A percentile compares a stretch with the other conserved stretches of the same genome.
These are phyloP conservation scores for Brachymystax lenok DNA, from an alignment of 2,797 vertebrate genomes.

Conservation along the genomic window DNA sequence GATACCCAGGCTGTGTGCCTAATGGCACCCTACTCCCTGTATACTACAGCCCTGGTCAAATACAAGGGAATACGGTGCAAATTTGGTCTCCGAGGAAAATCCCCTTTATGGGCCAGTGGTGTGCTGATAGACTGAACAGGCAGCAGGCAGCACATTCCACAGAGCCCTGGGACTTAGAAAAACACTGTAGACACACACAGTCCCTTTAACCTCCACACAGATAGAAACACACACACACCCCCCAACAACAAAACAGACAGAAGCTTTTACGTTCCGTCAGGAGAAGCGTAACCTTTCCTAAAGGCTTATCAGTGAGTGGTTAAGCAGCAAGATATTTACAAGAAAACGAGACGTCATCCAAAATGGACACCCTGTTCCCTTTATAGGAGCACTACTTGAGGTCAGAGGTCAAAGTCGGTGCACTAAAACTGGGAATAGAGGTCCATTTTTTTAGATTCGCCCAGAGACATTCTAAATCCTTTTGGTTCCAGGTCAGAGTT, in stretches of 20 bases:
- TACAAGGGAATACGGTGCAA: no score
- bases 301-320: conserved; percentile 64
- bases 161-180: not conserved
- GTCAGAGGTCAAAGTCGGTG: not conserved
- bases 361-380: no score
- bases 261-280: conserved; percentile 23
- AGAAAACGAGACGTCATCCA: conserved; percentile 10
- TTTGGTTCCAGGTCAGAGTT: conserved; percentile 53
- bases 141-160: no score
- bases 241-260: not conserved
- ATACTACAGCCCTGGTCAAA: no score
- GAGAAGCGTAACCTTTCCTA: conserved; percentile 39
- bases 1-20: no score
- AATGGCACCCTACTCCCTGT: no score
- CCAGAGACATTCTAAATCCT: conserved; percentile 57
- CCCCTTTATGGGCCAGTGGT: not conserved
- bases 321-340: conserved; percentile 79
- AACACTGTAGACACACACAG: not conserved
- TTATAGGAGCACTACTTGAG: not conserved
- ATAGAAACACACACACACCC: not conserved
- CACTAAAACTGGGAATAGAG: not conserved
- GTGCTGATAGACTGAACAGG: not conserved
- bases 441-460: not conserved
- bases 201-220: conserved; percentile 13
- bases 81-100: not conserved